Percentiles rank a stretch among this genome's conserved stretches.
These are phyloP conservation scores for Prionace glauca DNA, from an alignment of 2,797 vertebrate genomes.

Conservation along the genomic window DNA sequence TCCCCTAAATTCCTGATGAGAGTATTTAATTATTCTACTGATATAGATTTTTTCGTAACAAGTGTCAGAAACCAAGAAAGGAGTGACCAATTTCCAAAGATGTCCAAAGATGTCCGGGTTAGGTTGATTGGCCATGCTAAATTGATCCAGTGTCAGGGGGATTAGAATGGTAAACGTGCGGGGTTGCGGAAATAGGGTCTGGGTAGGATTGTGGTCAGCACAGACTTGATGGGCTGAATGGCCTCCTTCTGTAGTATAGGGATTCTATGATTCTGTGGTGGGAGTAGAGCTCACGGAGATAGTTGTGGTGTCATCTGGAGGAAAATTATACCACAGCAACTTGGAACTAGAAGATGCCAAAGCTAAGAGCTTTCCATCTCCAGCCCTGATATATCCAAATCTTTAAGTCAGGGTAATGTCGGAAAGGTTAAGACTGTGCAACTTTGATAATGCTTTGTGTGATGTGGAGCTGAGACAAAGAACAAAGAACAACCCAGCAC, in stretches of 20 bases:
- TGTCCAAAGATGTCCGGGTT: no score
- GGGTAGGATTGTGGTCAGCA: no score
- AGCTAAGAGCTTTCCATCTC: neutral
- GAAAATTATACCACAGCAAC: neutral
- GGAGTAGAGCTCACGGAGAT: no score
- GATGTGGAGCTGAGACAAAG: neutral
- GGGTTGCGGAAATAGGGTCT: no score
- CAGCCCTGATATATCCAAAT: neutral
- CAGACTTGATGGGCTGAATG: no score
- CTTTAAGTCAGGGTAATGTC: neutral
- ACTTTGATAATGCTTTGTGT: neutral
- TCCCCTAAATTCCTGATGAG: neutral
- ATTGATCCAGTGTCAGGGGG: no score
- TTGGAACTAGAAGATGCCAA: neutral
- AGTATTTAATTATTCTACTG: neutral
- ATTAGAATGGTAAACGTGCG: no score
- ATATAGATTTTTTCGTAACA: neutral
- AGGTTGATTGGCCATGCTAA: no score
- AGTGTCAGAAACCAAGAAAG: neutral
- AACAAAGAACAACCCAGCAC: no score
- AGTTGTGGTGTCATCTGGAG: neutral
- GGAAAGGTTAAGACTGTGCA: neutral
- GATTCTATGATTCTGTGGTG: no score
- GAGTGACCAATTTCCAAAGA: neutral
- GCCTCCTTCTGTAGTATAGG: no score